Conservation (phyloP, 2,888 invertebrate species). For the Apodemia duryi region DNA sequence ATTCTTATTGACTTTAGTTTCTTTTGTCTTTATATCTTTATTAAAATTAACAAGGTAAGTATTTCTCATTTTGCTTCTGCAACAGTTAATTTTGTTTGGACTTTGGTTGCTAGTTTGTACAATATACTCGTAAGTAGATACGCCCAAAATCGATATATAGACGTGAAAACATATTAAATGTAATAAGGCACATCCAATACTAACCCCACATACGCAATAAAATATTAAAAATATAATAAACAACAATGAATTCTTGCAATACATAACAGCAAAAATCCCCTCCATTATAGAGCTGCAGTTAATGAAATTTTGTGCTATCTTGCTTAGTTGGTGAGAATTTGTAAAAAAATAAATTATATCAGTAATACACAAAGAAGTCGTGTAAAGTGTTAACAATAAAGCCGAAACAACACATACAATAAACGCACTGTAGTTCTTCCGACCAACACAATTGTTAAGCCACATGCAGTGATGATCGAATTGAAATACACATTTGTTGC, state of each 20-base stretch:
- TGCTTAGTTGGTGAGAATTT: constrained; percentile 79
- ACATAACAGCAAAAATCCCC: constrained; percentile 34
- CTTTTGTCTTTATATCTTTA: constrained; percentile 23
- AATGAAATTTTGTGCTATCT: constrained; percentile 70
- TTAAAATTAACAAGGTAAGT: constrained; percentile 29
- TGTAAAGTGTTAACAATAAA: constrained; percentile 84
- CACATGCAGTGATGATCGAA: constrained; percentile 99
- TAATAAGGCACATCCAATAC: constrained; percentile 86
- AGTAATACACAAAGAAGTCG: constrained; percentile 83
- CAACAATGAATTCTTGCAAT: constrained; percentile 54
- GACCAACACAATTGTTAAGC: constrained; percentile 98
- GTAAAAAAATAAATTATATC: constrained; percentile 84
- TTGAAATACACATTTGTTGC: constrained; percentile 96
- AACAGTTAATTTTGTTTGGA: constrained; percentile 39
- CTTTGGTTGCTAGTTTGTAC: constrained; percentile 47
- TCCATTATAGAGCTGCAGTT: constrained; percentile 47
- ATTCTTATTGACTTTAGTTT: constrained; percentile 19
- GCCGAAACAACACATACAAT: constrained; percentile 89
- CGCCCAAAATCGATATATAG: constrained; percentile 89
- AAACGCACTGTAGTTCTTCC: constrained; percentile 92
- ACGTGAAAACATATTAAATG: constrained; percentile 91
- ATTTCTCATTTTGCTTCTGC: constrained; percentile 39
- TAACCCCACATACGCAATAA: constrained; percentile 84
- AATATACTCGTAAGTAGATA: constrained; percentile 95
- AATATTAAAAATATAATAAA: constrained; percentile 68